Evolutionary conservation across 2,797 vertebrate species (phyloP).

Genomic region (Hydrophis major): DNA sequence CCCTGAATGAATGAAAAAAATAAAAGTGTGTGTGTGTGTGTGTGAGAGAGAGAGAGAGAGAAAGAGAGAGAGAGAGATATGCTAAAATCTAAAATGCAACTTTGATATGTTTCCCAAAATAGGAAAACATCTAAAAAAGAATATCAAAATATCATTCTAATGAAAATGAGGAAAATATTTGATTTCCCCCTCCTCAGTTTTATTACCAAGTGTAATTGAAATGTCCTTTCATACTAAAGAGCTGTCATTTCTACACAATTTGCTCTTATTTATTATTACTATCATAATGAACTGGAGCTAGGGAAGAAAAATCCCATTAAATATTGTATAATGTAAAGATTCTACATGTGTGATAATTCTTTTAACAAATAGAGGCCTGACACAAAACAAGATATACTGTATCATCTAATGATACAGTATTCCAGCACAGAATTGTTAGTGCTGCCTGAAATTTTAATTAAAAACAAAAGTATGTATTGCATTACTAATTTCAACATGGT

Average conservation of each 20-base stretch:
- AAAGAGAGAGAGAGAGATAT: slow-evolving; percentile 53
- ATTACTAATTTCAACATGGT: neutral
- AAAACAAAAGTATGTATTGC: neutral
- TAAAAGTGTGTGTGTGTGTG: neutral
- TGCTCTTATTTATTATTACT: slow-evolving; percentile 25
- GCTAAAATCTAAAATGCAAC: slow-evolving; percentile 43
- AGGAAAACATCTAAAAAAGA: slow-evolving; percentile 10
- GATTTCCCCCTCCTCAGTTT: neutral
- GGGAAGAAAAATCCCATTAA: neutral
- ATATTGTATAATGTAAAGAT: neutral
- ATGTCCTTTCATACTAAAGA: slow-evolving; percentile 30
- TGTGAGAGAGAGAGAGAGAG: slow-evolving; percentile 32
- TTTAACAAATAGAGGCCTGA: neutral
- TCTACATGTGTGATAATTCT: neutral
- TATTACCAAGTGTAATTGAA: slow-evolving; percentile 41
- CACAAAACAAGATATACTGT: neutral
- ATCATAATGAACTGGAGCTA: slow-evolving; percentile 16
- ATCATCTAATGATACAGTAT: neutral
- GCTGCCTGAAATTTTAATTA: neutral
- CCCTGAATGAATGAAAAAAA: slow-evolving; percentile 42
- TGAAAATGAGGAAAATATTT: slow-evolving; percentile 10
- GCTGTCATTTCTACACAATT: slow-evolving; percentile 25
- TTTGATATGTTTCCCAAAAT: slow-evolving; percentile 24
- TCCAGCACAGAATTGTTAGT: neutral
- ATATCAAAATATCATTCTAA: slow-evolving; percentile 9